A percentile compares a stretch with the other conserved stretches of the same genome.
These are phyloP conservation scores for Tamias sibiricus DNA, from an alignment of 2,113 vertebrate genomes.

Conservation along the genomic window DNA sequence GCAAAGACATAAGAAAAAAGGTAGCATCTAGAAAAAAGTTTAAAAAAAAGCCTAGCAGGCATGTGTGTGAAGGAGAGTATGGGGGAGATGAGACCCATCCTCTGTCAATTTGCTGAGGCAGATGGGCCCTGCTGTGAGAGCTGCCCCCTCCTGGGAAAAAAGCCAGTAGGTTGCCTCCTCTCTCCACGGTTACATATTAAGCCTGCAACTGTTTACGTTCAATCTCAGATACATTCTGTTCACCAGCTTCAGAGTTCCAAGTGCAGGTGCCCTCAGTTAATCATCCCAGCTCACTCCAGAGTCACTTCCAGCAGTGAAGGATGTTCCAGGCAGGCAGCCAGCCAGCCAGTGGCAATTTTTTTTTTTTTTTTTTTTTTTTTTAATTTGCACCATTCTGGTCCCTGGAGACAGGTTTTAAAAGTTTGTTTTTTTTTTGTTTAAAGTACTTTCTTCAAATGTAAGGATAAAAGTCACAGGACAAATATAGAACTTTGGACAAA, in stretches of 20 bases:
- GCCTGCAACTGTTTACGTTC: constrained; percentile 78
- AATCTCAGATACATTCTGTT: constrained; percentile 78
- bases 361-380: constrained; percentile 28
- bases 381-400: constrained; percentile 63
- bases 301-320: constrained; percentile 75
- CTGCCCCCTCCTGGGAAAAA: constrained; percentile 75
- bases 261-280: constrained; percentile 80
- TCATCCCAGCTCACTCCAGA: constrained; percentile 75
- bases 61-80: neutral
- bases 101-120: constrained; percentile 78
- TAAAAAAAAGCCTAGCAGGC: constrained; percentile 20
- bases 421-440: constrained; percentile 63
- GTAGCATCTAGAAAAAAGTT: constrained; percentile 45
- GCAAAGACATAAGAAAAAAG: constrained; percentile 43
- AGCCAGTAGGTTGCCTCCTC: constrained; percentile 76
- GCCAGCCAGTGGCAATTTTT: neutral
- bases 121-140: constrained; percentile 74
- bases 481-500: constrained; percentile 56
- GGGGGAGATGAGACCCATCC: constrained; percentile 43
- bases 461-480: constrained; percentile 54
- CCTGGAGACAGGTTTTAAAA: constrained; percentile 71
- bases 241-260: constrained; percentile 68
- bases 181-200: constrained; percentile 79
- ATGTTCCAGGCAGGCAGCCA: constrained; percentile 66
- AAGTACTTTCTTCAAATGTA: constrained; percentile 69